Conservation (phyloP, 1,140 invertebrate genomes). For the Tachypleus tridentatus region DNA sequence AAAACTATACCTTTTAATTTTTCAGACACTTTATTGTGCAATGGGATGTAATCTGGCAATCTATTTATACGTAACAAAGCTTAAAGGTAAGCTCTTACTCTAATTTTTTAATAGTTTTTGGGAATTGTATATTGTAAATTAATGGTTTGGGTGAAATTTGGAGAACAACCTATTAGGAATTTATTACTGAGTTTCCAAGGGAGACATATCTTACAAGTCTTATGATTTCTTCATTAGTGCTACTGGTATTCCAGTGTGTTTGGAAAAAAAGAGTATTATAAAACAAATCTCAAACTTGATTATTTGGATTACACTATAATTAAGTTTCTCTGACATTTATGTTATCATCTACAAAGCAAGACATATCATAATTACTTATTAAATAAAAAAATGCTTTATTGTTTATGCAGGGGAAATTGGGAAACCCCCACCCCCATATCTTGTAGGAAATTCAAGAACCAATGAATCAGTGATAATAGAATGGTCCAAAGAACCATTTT, state of each 20-base stretch:
- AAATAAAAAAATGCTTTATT: conserved; percentile 8
- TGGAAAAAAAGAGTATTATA: too few species aligned
- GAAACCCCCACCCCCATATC: conserved; percentile 53
- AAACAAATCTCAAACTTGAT: too few species aligned
- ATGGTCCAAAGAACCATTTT: conserved; percentile 49
- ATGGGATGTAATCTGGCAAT: conserved; percentile 64
- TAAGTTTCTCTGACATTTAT: too few species aligned
- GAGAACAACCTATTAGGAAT: too few species aligned
- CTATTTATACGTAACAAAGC: conserved; percentile 54
- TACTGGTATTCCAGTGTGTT: too few species aligned
- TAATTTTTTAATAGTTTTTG: neutral
- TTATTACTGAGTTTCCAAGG: too few species aligned
- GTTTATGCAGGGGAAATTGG: conserved; percentile 46
- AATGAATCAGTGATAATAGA: conserved; percentile 61
- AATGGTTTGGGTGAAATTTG: too few species aligned
- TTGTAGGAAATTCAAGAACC: conserved; percentile 58
- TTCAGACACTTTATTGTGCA: conserved; percentile 58
- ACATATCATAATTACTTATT: neutral
- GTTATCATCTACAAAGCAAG: too few species aligned
- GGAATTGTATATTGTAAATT: too few species aligned
- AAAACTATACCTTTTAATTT: neutral
- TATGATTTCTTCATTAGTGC: too few species aligned
- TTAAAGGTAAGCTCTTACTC: conserved; percentile 44
- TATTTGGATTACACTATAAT: too few species aligned
- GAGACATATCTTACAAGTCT: too few species aligned